These are phyloP conservation scores for Brachionus manjavacas DNA, from an alignment of 1,140 invertebrate species.

Conservation along the genomic window DNA sequence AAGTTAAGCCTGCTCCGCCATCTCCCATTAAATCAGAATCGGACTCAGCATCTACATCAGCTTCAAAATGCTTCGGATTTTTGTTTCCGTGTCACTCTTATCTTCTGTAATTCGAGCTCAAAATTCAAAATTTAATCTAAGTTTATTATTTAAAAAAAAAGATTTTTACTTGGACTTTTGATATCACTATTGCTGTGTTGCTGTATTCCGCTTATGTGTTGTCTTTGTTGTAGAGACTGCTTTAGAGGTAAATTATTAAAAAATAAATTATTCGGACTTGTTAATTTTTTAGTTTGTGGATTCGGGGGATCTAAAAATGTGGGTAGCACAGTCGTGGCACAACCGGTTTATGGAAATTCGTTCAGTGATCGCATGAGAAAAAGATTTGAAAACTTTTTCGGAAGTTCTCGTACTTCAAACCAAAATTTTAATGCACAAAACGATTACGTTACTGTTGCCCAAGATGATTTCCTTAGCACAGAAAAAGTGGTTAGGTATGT, in stretches of 20 bases:
- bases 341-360: background rate
- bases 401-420: background rate
- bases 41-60: background rate
- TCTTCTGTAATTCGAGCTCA: background rate
- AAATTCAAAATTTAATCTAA: background rate
- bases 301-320: background rate
- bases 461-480: background rate
- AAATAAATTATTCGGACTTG: background rate
- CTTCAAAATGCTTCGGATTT: background rate
- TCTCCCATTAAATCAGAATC: background rate
- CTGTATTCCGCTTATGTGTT: constrained; percentile 13
- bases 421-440: background rate
- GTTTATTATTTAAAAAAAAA: background rate
- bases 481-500: background rate
- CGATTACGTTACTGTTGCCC: background rate
- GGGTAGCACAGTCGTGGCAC: background rate
- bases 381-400: constrained; percentile 31
- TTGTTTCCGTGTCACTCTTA: background rate
- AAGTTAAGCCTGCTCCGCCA: background rate
- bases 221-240: background rate
- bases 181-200: background rate
- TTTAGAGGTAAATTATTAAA: background rate
- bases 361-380: background rate
- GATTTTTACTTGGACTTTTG: background rate
- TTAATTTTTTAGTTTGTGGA: background rate